phyloP scores from a whole-genome alignment of 2,888 invertebrate genomes.

The Hoplodrina blanda region DNA sequence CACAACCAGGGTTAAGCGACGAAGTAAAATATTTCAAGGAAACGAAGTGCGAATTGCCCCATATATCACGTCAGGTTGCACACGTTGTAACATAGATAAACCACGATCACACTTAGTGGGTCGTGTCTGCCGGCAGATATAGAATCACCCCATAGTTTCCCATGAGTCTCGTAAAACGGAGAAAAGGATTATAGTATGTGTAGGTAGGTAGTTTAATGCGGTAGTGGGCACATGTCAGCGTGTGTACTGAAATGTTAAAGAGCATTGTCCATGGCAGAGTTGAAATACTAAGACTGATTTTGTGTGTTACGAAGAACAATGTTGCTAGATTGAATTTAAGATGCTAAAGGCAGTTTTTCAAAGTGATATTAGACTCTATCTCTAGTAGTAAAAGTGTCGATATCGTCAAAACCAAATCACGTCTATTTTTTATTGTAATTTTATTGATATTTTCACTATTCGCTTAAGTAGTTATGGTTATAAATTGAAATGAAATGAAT shows the following conservation, averaged over 20 bases:
- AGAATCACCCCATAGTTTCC: slow-evolving; percentile 36
- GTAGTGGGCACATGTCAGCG: neutral
- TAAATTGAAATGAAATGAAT: no score
- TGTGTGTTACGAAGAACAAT: no score
- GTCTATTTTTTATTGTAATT: no score
- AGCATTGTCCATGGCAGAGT: neutral
- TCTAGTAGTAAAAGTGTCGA: no score
- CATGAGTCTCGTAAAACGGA: slow-evolving; percentile 38
- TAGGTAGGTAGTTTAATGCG: slow-evolving; percentile 27
- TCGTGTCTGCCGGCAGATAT: slow-evolving; percentile 22
- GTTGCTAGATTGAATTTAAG: no score
- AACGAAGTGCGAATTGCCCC: slow-evolving; percentile 39
- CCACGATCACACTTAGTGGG: slow-evolving; percentile 52
- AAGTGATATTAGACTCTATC: no score
- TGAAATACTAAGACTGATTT: slow-evolving; percentile 26
- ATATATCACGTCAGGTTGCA: slow-evolving; percentile 50
- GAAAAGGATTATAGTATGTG: slow-evolving; percentile 34
- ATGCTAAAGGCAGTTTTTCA: neutral
- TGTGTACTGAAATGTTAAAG: slow-evolving; percentile 20
- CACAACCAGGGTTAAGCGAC: slow-evolving; percentile 18
- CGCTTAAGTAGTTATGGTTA: no score
- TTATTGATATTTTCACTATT: no score
- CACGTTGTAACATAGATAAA: slow-evolving; percentile 54
- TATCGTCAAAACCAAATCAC: no score
- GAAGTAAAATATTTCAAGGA: slow-evolving; percentile 43